These are phyloP conservation scores for Neoaliturus tenellus DNA, from an alignment of 2,888 invertebrate species.

Conservation along the genomic window DNA sequence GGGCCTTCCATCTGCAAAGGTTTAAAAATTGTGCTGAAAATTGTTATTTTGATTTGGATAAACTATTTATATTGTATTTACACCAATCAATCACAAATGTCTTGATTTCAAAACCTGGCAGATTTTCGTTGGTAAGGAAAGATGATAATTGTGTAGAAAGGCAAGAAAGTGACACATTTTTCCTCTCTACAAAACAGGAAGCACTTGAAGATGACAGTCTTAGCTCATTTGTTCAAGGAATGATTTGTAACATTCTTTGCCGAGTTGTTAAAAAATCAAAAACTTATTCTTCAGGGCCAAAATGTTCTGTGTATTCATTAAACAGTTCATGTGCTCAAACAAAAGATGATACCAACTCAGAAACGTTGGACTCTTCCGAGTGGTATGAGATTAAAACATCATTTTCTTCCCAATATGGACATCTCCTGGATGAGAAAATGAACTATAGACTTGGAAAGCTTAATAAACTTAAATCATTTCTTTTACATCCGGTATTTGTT, in stretches of 20 bases:
- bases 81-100: constrained; percentile 17
- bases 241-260: background rate
- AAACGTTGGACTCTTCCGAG: background rate
- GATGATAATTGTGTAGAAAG: background rate
- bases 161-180: background rate
- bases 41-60: background rate
- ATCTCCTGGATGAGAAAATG: background rate
- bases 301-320: background rate
- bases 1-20: background rate
- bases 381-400: background rate
- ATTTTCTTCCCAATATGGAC: too few species aligned
- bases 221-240: background rate
- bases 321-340: background rate
- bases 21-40: constrained; percentile 10
- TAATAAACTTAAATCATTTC: constrained; percentile 23
- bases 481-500: background rate
- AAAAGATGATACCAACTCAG: background rate
- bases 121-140: background rate
- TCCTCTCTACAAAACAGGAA: background rate
- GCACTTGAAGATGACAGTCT: background rate
- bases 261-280: background rate
- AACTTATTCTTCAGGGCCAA: background rate
- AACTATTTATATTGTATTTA: background rate
- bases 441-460: background rate
- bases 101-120: background rate